These are phyloP conservation scores for Sebastes iracundus DNA, from an alignment of 2,797 vertebrate genomes.

Conservation along the genomic window DNA sequence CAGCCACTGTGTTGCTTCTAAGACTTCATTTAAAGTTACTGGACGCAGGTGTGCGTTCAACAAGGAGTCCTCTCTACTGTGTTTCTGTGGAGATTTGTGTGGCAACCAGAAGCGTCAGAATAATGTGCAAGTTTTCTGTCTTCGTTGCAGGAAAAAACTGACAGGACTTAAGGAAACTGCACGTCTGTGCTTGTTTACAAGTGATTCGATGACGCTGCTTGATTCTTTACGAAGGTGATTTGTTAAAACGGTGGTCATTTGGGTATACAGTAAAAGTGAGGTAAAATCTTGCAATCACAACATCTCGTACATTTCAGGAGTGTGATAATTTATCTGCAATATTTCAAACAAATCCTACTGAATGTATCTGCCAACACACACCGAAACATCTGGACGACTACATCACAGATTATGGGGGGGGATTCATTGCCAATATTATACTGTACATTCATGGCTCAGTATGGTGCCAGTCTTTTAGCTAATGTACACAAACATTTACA, in stretches of 20 bases:
- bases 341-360: slow-evolving; percentile 30
- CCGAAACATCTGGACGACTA: slow-evolving; percentile 60
- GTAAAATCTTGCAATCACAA: slow-evolving; percentile 35
- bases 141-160: neutral
- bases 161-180: neutral
- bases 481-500: slow-evolving; percentile 73
- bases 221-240: slow-evolving; percentile 14
- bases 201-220: slow-evolving; percentile 2
- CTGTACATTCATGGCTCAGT: slow-evolving; percentile 74
- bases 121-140: neutral
- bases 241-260: neutral
- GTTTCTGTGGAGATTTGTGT: neutral
- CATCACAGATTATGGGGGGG: slow-evolving; percentile 55
- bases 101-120: neutral
- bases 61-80: slow-evolving; percentile 1
- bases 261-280: slow-evolving; percentile 1
- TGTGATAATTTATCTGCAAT: slow-evolving; percentile 15
- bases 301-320: slow-evolving; percentile 44
- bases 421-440: slow-evolving; percentile 45
- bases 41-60: slow-evolving; percentile 21
- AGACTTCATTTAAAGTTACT: slow-evolving; percentile 4
- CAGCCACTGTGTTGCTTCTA: neutral
- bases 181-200: slow-evolving; percentile 27
- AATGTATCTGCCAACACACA: slow-evolving; percentile 47
- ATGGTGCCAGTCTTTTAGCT: slow-evolving; percentile 63